A percentile compares a stretch with the other conserved stretches of the same genome.
phyloP scores from a whole-genome alignment of 2,888 invertebrate genomes.

The Ormia ochracea region DNA sequence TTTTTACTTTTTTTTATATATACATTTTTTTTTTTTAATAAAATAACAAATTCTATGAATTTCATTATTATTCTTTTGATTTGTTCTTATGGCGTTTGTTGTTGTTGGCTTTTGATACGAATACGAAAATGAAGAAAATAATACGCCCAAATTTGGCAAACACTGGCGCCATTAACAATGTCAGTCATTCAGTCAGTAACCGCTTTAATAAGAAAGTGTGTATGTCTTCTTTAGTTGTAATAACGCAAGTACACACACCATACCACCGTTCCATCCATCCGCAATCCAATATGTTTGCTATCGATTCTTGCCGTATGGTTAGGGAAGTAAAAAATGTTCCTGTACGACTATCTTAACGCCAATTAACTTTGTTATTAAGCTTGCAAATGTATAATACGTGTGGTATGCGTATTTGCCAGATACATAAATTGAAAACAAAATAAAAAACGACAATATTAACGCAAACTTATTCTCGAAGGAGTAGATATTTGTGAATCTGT shows the following conservation, averaged over 20 bases:
- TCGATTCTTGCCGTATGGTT: conserved; percentile 13
- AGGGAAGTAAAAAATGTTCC: not conserved
- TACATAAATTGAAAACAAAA: not conserved
- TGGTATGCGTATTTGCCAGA: not conserved
- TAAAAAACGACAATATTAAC: not conserved
- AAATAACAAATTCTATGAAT: conserved; percentile 48
- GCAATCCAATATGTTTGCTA: conserved; percentile 20
- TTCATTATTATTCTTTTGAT: conserved; percentile 58
- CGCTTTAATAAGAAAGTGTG: conserved; percentile 18
- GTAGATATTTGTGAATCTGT: conserved; percentile 52
- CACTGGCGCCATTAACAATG: conserved; percentile 61
- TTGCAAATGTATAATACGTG: no score
- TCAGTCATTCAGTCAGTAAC: conserved; percentile 37
- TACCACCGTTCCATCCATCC: not conserved
- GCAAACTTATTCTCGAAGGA: conserved; percentile 40
- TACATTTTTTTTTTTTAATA: not conserved
- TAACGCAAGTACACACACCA: conserved; percentile 30
- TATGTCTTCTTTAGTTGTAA: conserved; percentile 43
- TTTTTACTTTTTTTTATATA: not conserved
- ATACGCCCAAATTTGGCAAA: conserved; percentile 63
- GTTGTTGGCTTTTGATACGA: conserved; percentile 15
- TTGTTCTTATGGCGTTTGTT: conserved; percentile 42
- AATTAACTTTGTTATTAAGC: conserved; percentile 52
- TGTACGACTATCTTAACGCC: conserved; percentile 53
- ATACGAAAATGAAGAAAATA: conserved; percentile 44